phyloP scores from a whole-genome alignment of 2,888 invertebrate species.

The Cremastobaeus sp. region DNA sequence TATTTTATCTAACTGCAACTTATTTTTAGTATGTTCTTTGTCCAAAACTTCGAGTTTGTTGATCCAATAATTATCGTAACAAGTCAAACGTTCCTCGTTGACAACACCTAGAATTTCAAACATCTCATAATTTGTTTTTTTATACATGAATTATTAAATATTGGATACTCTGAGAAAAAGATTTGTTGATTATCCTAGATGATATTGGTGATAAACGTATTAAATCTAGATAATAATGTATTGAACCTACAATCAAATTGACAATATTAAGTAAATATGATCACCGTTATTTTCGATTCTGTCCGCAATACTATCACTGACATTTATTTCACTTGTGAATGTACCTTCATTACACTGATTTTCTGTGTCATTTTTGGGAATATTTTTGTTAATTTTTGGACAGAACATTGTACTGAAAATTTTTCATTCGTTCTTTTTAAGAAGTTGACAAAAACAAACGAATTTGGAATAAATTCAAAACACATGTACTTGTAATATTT shows the following conservation, averaged over 20 bases:
- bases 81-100: slow-evolving; percentile 60
- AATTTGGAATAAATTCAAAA: slow-evolving; percentile 3
- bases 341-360: not conserved
- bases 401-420: slow-evolving; percentile 36
- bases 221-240: no score
- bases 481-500: no score
- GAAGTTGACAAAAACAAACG: not conserved
- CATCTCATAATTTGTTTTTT: not conserved
- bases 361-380: slow-evolving; percentile 1
- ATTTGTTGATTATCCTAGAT: no score
- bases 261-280: not conserved
- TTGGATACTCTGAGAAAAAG: not conserved
- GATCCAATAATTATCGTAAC: slow-evolving; percentile 69
- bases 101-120: slow-evolving; percentile 50
- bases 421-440: not conserved
- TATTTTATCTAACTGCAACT: slow-evolving; percentile 64
- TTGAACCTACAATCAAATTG: no score
- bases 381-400: slow-evolving; percentile 18
- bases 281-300: slow-evolving; percentile 35
- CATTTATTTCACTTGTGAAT: slow-evolving; percentile 8
- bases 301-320: slow-evolving; percentile 37
- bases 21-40: slow-evolving; percentile 64
- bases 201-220: no score
- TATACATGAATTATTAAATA: not conserved
- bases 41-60: slow-evolving; percentile 67